phyloP scores from a whole-genome alignment of 2,797 vertebrate species.

The Halcyon leucocephala region DNA sequence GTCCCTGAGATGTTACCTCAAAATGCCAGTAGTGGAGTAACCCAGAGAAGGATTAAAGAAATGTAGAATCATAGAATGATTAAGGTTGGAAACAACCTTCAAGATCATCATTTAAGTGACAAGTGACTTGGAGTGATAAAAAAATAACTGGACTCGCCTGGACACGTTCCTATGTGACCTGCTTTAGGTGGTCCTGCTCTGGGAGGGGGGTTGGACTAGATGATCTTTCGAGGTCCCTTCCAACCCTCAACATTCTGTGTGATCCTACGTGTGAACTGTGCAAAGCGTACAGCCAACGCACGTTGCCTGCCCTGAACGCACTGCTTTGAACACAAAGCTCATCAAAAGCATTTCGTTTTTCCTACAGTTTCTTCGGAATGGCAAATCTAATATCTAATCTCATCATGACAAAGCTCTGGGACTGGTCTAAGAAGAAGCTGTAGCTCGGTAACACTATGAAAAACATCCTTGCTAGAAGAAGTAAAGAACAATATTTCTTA shows the following conservation, averaged over 20 bases:
- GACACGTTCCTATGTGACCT: too few relatives aligned
- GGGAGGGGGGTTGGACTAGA: too few relatives aligned
- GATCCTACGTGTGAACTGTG: neutral
- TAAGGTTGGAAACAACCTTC: too few relatives aligned
- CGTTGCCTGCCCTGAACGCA: neutral
- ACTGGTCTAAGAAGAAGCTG: neutral
- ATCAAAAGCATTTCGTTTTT: conserved; percentile 40
- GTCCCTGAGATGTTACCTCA: neutral
- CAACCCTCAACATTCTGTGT: too few relatives aligned
- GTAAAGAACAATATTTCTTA: neutral
- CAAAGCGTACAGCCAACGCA: neutral
- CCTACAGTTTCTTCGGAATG: neutral
- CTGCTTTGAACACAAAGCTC: conserved; percentile 21
- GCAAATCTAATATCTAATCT: conserved; percentile 8
- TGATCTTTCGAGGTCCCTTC: too few relatives aligned
- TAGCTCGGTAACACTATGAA: accelerated
- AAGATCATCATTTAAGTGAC: neutral
- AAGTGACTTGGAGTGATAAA: neutral
- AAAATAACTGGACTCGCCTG: too few relatives aligned
- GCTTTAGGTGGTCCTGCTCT: too few relatives aligned
- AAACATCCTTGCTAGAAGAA: neutral
- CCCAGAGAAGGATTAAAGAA: neutral
- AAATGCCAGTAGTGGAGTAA: neutral
- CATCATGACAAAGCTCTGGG: neutral
- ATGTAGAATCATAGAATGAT: too few relatives aligned